Base-by-base conservation (phyloP, 2,113 vertebrate genomes). In the Mus pahari region DNA sequence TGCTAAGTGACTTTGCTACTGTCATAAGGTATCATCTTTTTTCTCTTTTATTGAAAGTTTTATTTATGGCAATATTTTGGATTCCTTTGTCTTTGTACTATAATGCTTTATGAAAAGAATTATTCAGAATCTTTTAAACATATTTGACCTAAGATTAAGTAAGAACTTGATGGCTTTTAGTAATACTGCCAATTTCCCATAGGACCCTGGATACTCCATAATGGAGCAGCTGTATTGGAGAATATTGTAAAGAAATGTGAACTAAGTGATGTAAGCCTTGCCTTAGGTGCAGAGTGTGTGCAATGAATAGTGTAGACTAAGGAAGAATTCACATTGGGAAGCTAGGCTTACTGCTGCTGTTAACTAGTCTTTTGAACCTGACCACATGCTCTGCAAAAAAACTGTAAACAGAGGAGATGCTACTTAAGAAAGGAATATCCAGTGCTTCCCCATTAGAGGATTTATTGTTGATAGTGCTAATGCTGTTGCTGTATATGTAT, bases 31-130 rank as follows among this genome's bases (percentile, higher is more conserved):
- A 81, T 82, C 91, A 78, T 53, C 14, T 48, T 78, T 78, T 87
- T 90, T 55, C 11, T 42, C 16, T 79, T 88, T 74, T 70, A 68
- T 87, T 48, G 79, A 70, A 24, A 77, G 50, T 89, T 24, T 77
- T 42, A 95, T 75, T 96, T 94, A 74, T 70, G 78, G 82, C 78
- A 73, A 13, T 68, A 70, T 36, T 88, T 90, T 53, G 9, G 48
- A 70, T 79, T 95, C 36, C 6, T 92, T 53, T 92, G 36, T 31
- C 28, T 74, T 28, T 74, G 28, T 73, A 71, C 62, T 92, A 39
- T 86, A 73, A 42, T 28, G 17, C 42, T 83, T 84, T 81, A 42
- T n/a, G 24, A 60, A 81, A 2, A 24, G 24, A 24, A 42, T 88
- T 6, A 70, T 83, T 84, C 60, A 28, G 3, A 64, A 31, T 83